Conservation (phyloP, 2,113 vertebrate species). For the Atractosteus spatula region DNA sequence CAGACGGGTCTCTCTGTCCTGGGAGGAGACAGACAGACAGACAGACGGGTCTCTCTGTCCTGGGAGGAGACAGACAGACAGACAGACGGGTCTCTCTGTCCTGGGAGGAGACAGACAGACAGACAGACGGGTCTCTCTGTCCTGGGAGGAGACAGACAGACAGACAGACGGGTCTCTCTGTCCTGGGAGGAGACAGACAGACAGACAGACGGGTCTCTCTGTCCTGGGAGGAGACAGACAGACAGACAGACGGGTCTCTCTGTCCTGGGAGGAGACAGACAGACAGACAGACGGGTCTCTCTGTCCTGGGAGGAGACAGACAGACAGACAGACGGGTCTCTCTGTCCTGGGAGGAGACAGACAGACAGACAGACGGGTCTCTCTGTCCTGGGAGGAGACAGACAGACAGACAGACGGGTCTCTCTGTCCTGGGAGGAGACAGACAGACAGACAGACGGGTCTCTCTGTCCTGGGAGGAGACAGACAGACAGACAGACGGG, state of each 20-base stretch:
- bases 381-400: not conserved
- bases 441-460: not conserved
- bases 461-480: not conserved
- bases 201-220: slow-evolving; percentile 8
- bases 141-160: no score
- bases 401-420: slow-evolving; percentile 27
- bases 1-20: no score
- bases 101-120: no score
- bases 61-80: no score
- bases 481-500: slow-evolving; percentile 18
- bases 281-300: not conserved
- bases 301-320: slow-evolving; percentile 13
- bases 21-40: no score
- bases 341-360: slow-evolving; percentile 14
- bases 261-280: no score
- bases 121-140: no score
- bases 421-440: slow-evolving; percentile 18
- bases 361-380: not conserved
- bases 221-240: no score
- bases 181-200: not conserved
- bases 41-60: no score
- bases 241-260: slow-evolving; percentile 24
- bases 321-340: not conserved
- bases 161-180: no score
- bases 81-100: no score